Evolutionary conservation across 2,113 vertebrate genomes (phyloP), one percentile per base, ranked within the genome.

Genomic region (Hippoglossus stenolepis): DNA sequence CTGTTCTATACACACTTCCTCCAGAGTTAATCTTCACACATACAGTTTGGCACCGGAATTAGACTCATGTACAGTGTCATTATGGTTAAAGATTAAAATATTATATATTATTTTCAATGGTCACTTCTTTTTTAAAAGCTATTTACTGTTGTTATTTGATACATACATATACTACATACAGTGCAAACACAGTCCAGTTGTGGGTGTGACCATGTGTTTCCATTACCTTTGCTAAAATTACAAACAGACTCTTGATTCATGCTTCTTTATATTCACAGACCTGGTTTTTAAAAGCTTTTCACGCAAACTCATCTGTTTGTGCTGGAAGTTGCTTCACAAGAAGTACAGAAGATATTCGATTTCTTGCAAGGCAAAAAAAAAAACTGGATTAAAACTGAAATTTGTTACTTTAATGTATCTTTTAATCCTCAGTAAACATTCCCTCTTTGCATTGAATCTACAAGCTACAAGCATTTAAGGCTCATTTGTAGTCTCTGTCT

Each of bases 171-270:
- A 80, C 14, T 24, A 59, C 31, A 62, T 67, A 70, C 62, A 81
- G 63, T 69, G 24, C 65, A 87, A 79, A 82, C 81, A 80, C 59
- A 80, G 31, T 31, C 65, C 70, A 70, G 35, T 65, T 43, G 58
- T 72, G 57, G 56, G 60, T 75, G 53, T 82, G 70, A 73, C 65
- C 64, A 47, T 88, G 66, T 79, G 70, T 85, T 90, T 85, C 81
- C 83, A 83, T 84, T 75, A 73, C 73, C 57, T 85, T 79, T 65
- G 53, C 71, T 80, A 38, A 68, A 87, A 88, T 72, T 65, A 60
- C 68, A 40, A 57, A 65, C 81, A 80, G 75, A 69, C 70, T 71
- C 56, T 75, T 56, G 49, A 72, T 83, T 75, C 38, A 54, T 77
- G 26, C 64, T 68, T 65, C 53, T 88, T 75, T 65, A 62, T 73